These are phyloP conservation scores for Falco biarmicus DNA, from an alignment of 2,797 vertebrate genomes.

Conservation along the genomic window DNA sequence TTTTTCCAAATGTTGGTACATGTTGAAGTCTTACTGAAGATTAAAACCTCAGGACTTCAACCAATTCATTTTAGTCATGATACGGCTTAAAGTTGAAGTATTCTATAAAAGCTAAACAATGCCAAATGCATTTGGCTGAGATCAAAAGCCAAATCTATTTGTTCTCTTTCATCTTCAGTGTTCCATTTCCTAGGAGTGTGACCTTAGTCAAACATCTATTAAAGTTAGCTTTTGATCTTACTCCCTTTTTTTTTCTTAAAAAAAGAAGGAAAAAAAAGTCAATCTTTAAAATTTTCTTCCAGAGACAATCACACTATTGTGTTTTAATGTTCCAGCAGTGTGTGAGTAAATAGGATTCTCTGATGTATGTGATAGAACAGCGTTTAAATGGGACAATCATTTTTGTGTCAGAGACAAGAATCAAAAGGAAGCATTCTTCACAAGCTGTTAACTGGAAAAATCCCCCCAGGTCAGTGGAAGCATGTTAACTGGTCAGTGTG, in stretches of 20 bases:
- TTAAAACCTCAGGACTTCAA: constrained; percentile 63
- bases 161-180: constrained; percentile 83
- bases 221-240: constrained; percentile 85
- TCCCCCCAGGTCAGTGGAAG: constrained; percentile 68
- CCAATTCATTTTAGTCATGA: constrained; percentile 67
- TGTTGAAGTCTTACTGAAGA: constrained; percentile 60
- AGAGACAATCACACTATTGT: constrained; percentile 82
- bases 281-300: constrained; percentile 75
- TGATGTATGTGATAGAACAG: constrained; percentile 75
- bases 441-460: constrained; percentile 75
- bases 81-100: constrained; percentile 74
- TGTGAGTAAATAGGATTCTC: constrained; percentile 82
- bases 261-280: constrained; percentile 57
- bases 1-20: constrained; percentile 44
- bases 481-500: constrained; percentile 67
- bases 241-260: constrained; percentile 31
- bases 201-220: constrained; percentile 88
- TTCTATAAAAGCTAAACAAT: constrained; percentile 85
- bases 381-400: constrained; percentile 77
- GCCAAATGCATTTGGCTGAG: constrained; percentile 83
- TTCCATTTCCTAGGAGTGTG: constrained; percentile 84
- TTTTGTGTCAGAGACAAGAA: constrained; percentile 78
- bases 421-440: constrained; percentile 80
- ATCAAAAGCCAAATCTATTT: constrained; percentile 80
- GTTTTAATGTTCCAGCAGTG: constrained; percentile 71